Evolutionary conservation across 2,113 vertebrate genomes (phyloP).

Genomic region (Sorex araneus): DNA sequence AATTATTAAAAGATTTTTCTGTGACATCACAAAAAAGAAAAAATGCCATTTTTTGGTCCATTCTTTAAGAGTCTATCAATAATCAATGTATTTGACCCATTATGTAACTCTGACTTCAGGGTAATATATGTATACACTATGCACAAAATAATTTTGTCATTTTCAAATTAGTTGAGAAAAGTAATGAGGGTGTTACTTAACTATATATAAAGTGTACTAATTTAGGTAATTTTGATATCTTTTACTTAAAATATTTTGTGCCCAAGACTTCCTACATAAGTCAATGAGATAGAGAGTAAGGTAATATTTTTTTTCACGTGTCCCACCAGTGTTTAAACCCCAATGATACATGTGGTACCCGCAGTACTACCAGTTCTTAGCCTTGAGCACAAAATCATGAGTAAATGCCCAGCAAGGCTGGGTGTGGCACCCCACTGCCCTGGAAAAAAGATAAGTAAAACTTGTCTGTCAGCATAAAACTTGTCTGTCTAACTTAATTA

Average conservation of each 20-base stretch:
- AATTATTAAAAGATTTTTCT: not conserved
- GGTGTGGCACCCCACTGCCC: too few relatives aligned
- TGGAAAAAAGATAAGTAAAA: too few relatives aligned
- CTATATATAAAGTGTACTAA: not conserved
- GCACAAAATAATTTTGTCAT: not conserved
- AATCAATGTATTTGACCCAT: not conserved
- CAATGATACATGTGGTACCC: too few relatives aligned
- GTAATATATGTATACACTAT: not conserved
- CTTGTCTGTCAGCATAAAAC: too few relatives aligned
- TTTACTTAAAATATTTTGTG: not conserved
- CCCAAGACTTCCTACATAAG: too few relatives aligned
- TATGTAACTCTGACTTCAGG: not conserved
- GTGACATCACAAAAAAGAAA: not conserved
- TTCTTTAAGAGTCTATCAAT: not conserved
- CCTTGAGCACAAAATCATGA: too few relatives aligned
- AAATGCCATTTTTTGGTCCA: not conserved
- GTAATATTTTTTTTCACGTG: too few relatives aligned
- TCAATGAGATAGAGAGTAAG: too few relatives aligned
- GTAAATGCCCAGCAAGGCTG: too few relatives aligned
- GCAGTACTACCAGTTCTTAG: too few relatives aligned
- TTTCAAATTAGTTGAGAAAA: not conserved
- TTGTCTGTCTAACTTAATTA: too few relatives aligned
- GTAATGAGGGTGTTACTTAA: not conserved
- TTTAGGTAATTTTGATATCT: not conserved
- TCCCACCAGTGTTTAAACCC: too few relatives aligned